A percentile compares a stretch with the other conserved stretches of the same genome.
phyloP scores from a whole-genome alignment of 2,888 invertebrate genomes.

The Pheosia gnoma region DNA sequence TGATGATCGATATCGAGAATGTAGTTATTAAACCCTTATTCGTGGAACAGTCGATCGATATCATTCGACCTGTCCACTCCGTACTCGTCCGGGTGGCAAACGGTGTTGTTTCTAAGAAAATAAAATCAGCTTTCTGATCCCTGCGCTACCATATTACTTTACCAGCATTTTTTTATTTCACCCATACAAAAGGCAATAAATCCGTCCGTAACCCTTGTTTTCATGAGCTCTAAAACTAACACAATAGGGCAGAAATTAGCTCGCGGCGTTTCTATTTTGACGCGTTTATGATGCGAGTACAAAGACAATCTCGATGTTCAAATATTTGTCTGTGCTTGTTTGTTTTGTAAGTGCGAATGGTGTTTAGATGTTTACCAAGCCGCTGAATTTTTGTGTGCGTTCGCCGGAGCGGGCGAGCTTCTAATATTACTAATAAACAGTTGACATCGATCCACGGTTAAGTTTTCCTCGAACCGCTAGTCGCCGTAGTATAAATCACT shows the following conservation, averaged over 20 bases:
- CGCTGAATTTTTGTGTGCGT: conserved; percentile 75
- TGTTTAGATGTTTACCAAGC: conserved; percentile 79
- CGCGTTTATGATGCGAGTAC: conserved; percentile 52
- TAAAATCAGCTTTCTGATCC: conserved; percentile 70
- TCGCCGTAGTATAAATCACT: conserved; percentile 33
- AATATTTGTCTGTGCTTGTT: conserved; percentile 81
- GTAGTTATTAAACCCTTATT: conserved; percentile 21
- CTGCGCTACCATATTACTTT: conserved; percentile 73
- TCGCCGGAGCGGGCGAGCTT: conserved; percentile 53
- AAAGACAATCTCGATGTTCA: conserved; percentile 72
- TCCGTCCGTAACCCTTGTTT: conserved; percentile 27
- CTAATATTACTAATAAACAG: conserved; percentile 73
- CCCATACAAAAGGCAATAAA: conserved; percentile 49
- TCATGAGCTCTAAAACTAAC: conserved; percentile 51
- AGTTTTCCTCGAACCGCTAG: conserved; percentile 38
- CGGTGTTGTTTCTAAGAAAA: conserved; percentile 69
- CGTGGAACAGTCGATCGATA: conserved; percentile 30
- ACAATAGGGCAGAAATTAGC: conserved; percentile 60
- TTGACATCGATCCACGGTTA: conserved; percentile 67
- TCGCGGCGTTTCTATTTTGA: conserved; percentile 46
- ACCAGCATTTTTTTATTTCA: conserved; percentile 60
- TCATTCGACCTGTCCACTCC: conserved; percentile 31
- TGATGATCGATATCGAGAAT: background rate
- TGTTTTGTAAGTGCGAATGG: conserved; percentile 83
- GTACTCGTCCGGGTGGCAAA: conserved; percentile 41